Base-by-base conservation (phyloP, 2,888 invertebrate species). In the Eristalinus sepulchralis region DNA sequence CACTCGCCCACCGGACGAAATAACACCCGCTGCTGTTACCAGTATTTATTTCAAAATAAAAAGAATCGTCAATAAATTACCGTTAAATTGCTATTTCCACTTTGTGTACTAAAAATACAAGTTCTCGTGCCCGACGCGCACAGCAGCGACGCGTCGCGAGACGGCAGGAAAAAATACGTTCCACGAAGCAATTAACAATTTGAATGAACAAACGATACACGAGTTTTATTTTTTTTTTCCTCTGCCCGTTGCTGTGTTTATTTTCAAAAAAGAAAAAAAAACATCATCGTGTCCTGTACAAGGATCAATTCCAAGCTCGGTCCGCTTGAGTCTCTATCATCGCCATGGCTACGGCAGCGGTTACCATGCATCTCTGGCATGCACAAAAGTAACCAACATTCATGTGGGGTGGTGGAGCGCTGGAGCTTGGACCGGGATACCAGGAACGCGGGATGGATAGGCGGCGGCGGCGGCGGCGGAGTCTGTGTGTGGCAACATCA, bases 281-380 rank as follows among this genome's bases (percentile, higher is more conserved):
- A n/a, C 47, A 72, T 39, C 39, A n/a, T 31, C 9, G 66, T 31
- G 63, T 66, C 17, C 60, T 67, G 57, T 57, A n/a, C 55, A 33
- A 72, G 77, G 66, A 67, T 76, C 66, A 77, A 71, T 77, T 67
- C 33, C 47, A 70, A 47, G 27, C 33, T 20, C n/a, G 17, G 47
- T 47, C 53, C 39, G 22, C 55, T 55, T 53, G 17, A 20, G n/a
- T 17, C n/a, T 24, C 67, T 22, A 71, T 71, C 71, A 71, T 75
- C 75, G 47, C 83, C 71, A 80, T 71, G 76, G 67, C 47, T 24
- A 34, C 34, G 39, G 39, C 70, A 36, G 60, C 31, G 72, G 78
- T 73, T 73, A 63, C 67, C 36, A 77, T 64, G 55, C 66, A 73
- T 79, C 34, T 71, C 59, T 24, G 24, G 24, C 64, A 72, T 67